A percentile compares a stretch with the other conserved stretches of the same genome.
phyloP scores from a whole-genome alignment of 2,113 vertebrate genomes.

The Lota lota region DNA sequence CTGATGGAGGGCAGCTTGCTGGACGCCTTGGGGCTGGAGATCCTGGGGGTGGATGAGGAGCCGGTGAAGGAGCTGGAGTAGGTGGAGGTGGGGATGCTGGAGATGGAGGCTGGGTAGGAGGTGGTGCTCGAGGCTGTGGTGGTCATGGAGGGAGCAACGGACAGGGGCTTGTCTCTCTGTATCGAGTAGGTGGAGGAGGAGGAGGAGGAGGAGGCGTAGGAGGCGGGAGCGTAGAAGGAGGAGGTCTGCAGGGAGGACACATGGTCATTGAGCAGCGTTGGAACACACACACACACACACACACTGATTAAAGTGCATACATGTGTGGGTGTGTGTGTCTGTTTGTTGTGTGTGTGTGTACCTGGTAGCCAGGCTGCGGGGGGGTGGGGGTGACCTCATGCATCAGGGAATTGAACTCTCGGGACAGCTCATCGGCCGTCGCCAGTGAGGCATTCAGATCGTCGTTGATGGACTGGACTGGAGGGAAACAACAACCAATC shows the following conservation, averaged over 20 bases:
- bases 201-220: too few species aligned
- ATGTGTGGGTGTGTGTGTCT: neutral
- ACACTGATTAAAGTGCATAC: too few species aligned
- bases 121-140: neutral
- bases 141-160: neutral
- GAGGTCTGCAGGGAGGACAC: neutral
- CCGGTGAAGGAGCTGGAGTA: neutral
- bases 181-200: neutral
- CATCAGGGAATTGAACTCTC: conserved; percentile 71
- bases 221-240: neutral
- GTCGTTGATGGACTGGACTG: conserved; percentile 71
- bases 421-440: conserved; percentile 73
- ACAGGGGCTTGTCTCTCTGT: conserved; percentile 10
- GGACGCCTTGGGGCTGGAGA: neutral
- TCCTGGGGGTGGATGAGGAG: neutral
- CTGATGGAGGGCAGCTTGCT: conserved; percentile 19
- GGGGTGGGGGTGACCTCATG: conserved; percentile 41
- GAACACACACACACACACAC: neutral
- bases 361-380: conserved; percentile 33
- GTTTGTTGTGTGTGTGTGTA: conserved; percentile 21
- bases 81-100: neutral
- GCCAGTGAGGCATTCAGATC: conserved; percentile 74
- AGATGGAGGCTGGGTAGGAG: neutral
- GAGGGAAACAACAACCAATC: conserved; percentile 21
- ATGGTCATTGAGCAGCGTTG: too few species aligned